phyloP scores from a whole-genome alignment of 2,113 vertebrate genomes.

The Gymnocephalus cernua region DNA sequence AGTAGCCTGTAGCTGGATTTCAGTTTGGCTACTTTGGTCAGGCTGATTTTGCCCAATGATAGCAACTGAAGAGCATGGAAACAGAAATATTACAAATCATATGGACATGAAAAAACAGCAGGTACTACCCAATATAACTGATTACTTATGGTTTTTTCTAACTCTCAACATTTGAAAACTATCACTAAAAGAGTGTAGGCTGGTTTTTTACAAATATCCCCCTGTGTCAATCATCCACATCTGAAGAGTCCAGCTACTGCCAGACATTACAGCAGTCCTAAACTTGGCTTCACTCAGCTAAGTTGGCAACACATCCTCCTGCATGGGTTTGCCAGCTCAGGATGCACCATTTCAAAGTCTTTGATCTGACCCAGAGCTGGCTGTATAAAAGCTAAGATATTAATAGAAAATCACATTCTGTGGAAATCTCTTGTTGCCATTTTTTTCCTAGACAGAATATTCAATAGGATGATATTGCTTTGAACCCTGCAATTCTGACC shows the following conservation, averaged over 20 bases:
- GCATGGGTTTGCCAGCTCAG: slow-evolving; percentile 7
- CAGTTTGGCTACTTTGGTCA: slow-evolving; percentile 83
- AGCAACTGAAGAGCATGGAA: slow-evolving; percentile 82
- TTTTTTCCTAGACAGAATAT: slow-evolving; percentile 17
- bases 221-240: slow-evolving; percentile 18
- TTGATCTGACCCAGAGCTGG: slow-evolving; percentile 27
- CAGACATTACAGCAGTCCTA: slow-evolving; percentile 2
- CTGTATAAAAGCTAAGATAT: slow-evolving; percentile 18
- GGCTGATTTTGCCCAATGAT: slow-evolving; percentile 86
- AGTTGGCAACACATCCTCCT: background rate
- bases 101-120: background rate
- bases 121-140: background rate
- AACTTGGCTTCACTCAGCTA: slow-evolving; percentile 4
- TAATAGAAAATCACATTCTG: slow-evolving; percentile 10
- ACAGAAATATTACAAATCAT: slow-evolving; percentile 27
- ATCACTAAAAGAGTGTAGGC: background rate
- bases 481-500: slow-evolving; percentile 38
- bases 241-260: background rate
- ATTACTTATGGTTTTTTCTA: background rate
- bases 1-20: slow-evolving; percentile 87
- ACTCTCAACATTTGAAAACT: background rate
- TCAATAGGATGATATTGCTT: slow-evolving; percentile 28
- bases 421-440: slow-evolving; percentile 23
- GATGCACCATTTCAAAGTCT: slow-evolving; percentile 34
- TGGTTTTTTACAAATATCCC: background rate